Evolutionary conservation across 2,888 invertebrate genomes (phyloP).

Genomic region (Drosophila multiciliata): DNA sequence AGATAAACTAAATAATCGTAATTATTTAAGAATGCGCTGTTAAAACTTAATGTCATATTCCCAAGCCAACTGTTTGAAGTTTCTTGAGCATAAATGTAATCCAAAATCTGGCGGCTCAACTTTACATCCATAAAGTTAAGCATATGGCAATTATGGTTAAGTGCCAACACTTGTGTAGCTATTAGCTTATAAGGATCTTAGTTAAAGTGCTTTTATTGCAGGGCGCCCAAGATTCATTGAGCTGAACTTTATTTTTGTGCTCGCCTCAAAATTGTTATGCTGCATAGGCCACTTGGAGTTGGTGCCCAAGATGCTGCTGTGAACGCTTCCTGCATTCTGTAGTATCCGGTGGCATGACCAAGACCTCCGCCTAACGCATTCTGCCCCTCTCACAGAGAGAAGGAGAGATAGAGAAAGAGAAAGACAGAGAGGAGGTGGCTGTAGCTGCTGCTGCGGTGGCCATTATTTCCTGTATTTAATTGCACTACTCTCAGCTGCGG

Average conservation of each 20-base stretch:
- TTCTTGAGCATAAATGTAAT: neutral
- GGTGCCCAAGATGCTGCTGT: conserved; percentile 56
- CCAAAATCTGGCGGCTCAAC: neutral
- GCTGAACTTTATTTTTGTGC: conserved; percentile 25
- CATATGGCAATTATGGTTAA: conserved; percentile 19
- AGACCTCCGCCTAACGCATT: neutral
- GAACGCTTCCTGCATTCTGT: conserved; percentile 55
- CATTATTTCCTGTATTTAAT: conserved; percentile 82
- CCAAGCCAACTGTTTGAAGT: neutral
- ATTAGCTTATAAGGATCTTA: conserved; percentile 6
- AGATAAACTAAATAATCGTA: neutral
- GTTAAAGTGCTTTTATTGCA: conserved; percentile 23
- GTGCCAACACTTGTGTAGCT: conserved; percentile 15
- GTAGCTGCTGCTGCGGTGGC: conserved; percentile 65
- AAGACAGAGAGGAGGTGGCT: neutral
- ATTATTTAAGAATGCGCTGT: neutral
- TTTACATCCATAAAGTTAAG: conserved; percentile 4
- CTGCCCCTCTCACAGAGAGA: neutral
- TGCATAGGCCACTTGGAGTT: conserved; percentile 11
- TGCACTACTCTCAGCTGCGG: conserved; percentile 78
- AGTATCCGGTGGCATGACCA: conserved; percentile 51
- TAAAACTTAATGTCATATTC: neutral
- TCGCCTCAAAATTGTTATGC: conserved; percentile 39
- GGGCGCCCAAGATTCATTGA: conserved; percentile 25
- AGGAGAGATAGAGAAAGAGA: neutral